These are phyloP conservation scores for Brachypalpus laphriformis DNA, from an alignment of 2,888 invertebrate genomes.

Conservation along the genomic window DNA sequence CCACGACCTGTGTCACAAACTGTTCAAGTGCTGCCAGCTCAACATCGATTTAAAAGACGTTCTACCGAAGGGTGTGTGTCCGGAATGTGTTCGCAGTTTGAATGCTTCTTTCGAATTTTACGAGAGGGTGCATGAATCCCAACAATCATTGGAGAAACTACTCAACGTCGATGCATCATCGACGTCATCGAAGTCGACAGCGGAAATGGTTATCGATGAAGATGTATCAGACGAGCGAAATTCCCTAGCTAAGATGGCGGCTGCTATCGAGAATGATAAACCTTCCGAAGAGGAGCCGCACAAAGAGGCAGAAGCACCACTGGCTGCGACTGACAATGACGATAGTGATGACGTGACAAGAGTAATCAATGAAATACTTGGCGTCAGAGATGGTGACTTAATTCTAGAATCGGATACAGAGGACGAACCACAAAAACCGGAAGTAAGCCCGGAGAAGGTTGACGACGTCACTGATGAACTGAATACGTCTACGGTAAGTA, in stretches of 20 bases:
- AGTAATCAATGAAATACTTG: constrained; percentile 22
- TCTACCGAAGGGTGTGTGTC: constrained; percentile 77
- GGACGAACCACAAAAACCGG: neutral
- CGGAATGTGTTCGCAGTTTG: constrained; percentile 75
- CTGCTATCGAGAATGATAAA: neutral
- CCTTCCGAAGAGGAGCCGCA: neutral
- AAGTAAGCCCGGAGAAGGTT: neutral
- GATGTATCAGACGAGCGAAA: neutral
- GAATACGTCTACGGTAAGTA: neutral
- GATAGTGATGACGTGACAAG: neutral
- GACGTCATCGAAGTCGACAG: neutral
- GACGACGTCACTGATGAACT: constrained; percentile 13
- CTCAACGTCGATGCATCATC: constrained; percentile 22
- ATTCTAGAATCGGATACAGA: neutral
- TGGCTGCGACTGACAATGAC: neutral
- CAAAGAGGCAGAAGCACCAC: neutral
- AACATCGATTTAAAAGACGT: constrained; percentile 72
- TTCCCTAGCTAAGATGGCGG: constrained; percentile 16
- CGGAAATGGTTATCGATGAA: neutral
- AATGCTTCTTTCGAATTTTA: constrained; percentile 76
- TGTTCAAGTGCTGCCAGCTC: constrained; percentile 76
- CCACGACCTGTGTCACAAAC: constrained; percentile 75
- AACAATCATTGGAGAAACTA: constrained; percentile 76
- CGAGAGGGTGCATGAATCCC: constrained; percentile 77
- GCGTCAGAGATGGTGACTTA: neutral